Evolutionary conservation across 1,140 invertebrate species (phyloP).

Genomic region (Ephestia elutella): DNA sequence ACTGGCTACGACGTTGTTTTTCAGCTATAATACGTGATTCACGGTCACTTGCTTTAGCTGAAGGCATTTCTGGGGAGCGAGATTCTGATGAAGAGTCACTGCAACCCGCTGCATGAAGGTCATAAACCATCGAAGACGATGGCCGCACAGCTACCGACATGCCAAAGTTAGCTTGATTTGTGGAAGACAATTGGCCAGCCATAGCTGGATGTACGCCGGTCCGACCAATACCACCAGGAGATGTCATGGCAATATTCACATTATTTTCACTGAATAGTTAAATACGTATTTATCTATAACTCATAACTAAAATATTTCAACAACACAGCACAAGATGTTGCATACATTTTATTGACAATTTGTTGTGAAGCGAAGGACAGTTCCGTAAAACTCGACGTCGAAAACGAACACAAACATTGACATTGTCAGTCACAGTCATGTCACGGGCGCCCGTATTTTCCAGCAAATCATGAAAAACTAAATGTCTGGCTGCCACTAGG

Average conservation of each 20-base stretch:
- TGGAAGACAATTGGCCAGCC: conserved; percentile 35
- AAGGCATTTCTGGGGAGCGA: conserved; percentile 50
- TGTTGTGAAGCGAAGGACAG: not conserved
- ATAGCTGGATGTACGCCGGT: conserved; percentile 36
- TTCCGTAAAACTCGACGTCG: conserved; percentile 2
- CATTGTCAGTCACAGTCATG: no score
- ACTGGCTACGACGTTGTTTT: conserved; percentile 91
- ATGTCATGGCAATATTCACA: conserved; percentile 31
- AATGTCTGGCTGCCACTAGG: no score
- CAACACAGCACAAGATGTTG: not conserved
- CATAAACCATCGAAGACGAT: conserved; percentile 28
- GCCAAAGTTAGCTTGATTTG: conserved; percentile 34
- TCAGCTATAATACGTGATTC: conserved; percentile 89
- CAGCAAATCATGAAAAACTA: no score
- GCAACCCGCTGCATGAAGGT: conserved; percentile 34
- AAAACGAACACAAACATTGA: no score
- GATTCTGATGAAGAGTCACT: conserved; percentile 61
- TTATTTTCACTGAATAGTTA: conserved; percentile 13
- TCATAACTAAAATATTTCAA: not conserved
- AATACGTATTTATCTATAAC: conserved; percentile 4
- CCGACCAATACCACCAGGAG: conserved; percentile 37
- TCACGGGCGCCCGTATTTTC: no score
- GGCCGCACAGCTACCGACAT: conserved; percentile 40
- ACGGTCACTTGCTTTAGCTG: conserved; percentile 75
- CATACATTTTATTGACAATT: no score